A percentile compares a stretch with the other conserved stretches of the same genome.
Conservation (phyloP, 2,797 vertebrate species). For the Phrynocephalus forsythii region DNA sequence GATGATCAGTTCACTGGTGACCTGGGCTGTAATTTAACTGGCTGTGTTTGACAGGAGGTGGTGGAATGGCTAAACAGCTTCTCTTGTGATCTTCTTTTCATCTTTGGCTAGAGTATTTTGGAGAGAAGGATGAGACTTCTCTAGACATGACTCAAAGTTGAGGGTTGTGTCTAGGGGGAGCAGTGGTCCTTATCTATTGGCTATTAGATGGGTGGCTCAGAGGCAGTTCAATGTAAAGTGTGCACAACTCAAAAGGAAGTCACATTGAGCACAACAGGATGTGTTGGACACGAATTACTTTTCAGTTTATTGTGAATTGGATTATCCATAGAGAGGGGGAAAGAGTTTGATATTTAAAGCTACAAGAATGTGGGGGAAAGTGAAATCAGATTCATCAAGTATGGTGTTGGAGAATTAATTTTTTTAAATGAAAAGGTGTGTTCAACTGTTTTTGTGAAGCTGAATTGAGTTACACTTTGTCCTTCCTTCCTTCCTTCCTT, state of each 20-base stretch:
- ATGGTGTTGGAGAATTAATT: no score
- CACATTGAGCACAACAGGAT: neutral
- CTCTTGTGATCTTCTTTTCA: constrained; percentile 86
- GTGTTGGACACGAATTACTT: neutral
- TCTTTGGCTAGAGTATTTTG: constrained; percentile 79
- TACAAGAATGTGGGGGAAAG: no score
- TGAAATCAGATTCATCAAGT: no score
- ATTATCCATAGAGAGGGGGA: no score
- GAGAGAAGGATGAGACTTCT: constrained; percentile 72
- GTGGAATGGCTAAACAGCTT: constrained; percentile 81
- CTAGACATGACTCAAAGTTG: constrained; percentile 59
- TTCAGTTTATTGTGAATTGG: neutral
- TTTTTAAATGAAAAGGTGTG: no score
- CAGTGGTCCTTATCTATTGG: constrained; percentile 68
- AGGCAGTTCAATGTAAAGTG: neutral
- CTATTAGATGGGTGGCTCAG: constrained; percentile 58
- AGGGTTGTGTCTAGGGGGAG: constrained; percentile 76
- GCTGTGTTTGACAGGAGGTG: constrained; percentile 78
- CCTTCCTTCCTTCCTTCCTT: no score
- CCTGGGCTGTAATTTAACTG: constrained; percentile 79
- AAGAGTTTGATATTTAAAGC: no score
- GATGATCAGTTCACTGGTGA: constrained; percentile 78
- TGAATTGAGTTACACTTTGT: no score
- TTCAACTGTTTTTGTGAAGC: no score
- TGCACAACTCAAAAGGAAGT: neutral